Evolutionary conservation across 2,113 vertebrate genomes (phyloP), one percentile per base, ranked within the genome.

Genomic region (Loxodonta africana): DNA sequence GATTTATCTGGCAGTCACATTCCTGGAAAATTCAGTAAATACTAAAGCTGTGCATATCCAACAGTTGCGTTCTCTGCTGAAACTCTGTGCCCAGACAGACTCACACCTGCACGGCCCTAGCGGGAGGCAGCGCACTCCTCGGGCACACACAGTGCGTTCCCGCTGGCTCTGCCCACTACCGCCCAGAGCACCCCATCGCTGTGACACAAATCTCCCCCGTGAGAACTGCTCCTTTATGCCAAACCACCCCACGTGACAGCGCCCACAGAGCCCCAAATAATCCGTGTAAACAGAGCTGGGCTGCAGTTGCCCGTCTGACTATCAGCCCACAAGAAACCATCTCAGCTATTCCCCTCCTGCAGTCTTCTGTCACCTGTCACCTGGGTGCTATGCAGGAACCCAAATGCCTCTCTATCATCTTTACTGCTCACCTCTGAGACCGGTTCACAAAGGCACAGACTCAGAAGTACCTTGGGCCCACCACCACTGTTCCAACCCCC

Each of bases 121-220:
- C 17, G 12, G 25, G 76, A 37, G 57, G 23, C 0, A 0, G 41
- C 2, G 0, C 3, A 37, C 4, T 6, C n/a, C 62, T 63, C 30
- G 3, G 0, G 23, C 25, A 28, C 2, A 7, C 26, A 25, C 20
- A 2, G 1, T 0, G 46, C 1, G 0, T 1, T 48, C n/a, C 85
- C 18, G 10, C 20, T 57, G 44, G 33, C n/a, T 26, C 41, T 11
- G n/a, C 21, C 51, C 25, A 37, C 25, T 12, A 0, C 8, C 12
- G 46, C 48, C 57, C 30, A 20, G 57, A 44, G 20, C 18, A 46
- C 20, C 21, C 21, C 33, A 74, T 5, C 33, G 6, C 23, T 4
- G 30, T 4, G 41, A 78, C 46, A 77, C 76, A 12, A 18, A 10
- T 14, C 6, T 10, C 67, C 4, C 60, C 65, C 9, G 6, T 6